These are phyloP conservation scores for Euplagia quadripunctaria DNA, from an alignment of 2,888 invertebrate species.

Conservation along the genomic window DNA sequence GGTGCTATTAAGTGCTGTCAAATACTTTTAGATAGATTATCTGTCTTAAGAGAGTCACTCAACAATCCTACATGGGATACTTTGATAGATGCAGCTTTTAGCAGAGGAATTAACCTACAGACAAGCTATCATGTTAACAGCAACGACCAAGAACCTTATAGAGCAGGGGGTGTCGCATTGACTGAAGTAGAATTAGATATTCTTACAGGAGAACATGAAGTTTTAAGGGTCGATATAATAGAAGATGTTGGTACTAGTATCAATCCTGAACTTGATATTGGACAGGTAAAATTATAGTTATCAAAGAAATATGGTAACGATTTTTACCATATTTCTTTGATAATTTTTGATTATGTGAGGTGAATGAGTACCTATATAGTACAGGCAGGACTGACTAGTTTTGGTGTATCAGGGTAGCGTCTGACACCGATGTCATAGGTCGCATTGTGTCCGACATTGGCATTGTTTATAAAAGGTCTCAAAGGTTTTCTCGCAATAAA, in stretches of 20 bases:
- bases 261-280: conserved; percentile 90
- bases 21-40: conserved; percentile 79
- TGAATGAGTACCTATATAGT: too few relatives aligned
- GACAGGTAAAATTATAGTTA: too few relatives aligned
- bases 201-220: conserved; percentile 90
- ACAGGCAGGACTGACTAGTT: too few relatives aligned
- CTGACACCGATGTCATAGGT: too few relatives aligned
- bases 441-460: too few relatives aligned
- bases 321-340: too few relatives aligned
- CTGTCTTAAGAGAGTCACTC: conserved; percentile 74
- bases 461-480: too few relatives aligned
- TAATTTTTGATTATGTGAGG: too few relatives aligned
- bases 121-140: conserved; percentile 64
- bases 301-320: too few relatives aligned
- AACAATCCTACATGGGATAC: conserved; percentile 84
- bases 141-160: conserved; percentile 65
- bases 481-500: too few relatives aligned
- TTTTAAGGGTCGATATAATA: conserved; percentile 88
- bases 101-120: conserved; percentile 71
- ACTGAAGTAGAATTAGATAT: conserved; percentile 92
- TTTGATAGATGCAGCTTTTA: conserved; percentile 81
- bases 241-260: conserved; percentile 90
- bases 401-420: too few relatives aligned
- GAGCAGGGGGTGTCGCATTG: conserved; percentile 86
- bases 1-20: conserved; percentile 83